Conservation (phyloP, 2,113 vertebrate species). For the Cricetomys ansorgei region DNA sequence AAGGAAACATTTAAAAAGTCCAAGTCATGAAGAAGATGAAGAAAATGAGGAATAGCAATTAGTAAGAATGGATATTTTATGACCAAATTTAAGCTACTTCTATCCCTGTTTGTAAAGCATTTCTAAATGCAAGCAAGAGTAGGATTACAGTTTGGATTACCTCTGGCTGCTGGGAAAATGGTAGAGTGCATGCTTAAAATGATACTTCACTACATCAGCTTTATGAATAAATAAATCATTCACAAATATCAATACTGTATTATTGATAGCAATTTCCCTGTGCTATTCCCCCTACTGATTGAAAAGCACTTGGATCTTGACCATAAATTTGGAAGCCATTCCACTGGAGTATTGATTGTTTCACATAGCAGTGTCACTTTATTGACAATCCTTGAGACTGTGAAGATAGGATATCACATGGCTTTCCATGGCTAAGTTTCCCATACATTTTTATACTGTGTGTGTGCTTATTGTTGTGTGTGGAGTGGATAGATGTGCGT, state of each 20-base stretch:
- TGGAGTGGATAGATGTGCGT: background rate
- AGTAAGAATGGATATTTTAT: background rate
- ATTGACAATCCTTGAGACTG: background rate
- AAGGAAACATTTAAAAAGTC: background rate
- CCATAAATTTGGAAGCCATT: slow-evolving; percentile 3
- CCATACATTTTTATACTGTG: background rate
- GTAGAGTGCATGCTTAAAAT: background rate
- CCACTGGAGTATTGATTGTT: background rate
- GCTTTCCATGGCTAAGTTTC: background rate
- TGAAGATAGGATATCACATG: background rate
- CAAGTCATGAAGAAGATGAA: background rate
- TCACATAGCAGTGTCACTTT: background rate
- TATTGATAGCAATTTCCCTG: background rate
- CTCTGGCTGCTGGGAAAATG: background rate
- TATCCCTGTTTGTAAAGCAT: background rate
- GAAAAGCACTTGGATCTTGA: background rate
- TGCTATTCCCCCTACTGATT: background rate
- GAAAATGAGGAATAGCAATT: background rate
- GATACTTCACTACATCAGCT: background rate
- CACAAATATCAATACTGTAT: background rate
- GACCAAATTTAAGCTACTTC: background rate
- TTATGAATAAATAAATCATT: background rate
- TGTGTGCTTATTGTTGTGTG: background rate
- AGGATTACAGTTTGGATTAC: background rate
- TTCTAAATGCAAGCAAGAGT: background rate